phyloP scores from a whole-genome alignment of 2,113 vertebrate genomes.

The Terrapene triunguis region DNA sequence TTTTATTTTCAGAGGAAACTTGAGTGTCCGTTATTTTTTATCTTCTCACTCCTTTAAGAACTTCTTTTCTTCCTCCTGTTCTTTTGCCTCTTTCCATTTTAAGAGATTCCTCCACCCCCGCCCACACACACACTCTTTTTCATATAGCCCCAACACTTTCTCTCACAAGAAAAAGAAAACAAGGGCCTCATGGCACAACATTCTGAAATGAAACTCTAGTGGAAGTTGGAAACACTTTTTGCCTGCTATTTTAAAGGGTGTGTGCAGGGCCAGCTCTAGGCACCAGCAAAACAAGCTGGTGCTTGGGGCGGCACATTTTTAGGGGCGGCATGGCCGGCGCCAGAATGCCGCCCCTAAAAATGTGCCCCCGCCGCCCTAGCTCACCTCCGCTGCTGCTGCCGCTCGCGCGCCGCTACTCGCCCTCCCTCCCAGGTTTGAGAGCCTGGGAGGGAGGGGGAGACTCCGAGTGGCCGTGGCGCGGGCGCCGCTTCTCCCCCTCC shows the following conservation, averaged over 20 bases:
- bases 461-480: too few relatives aligned
- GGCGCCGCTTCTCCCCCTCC: too few relatives aligned
- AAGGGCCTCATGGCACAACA: background rate
- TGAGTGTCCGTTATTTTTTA: constrained; percentile 8
- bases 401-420: too few relatives aligned
- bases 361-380: too few relatives aligned
- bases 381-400: too few relatives aligned
- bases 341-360: too few relatives aligned
- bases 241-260: background rate
- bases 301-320: too few relatives aligned
- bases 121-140: background rate
- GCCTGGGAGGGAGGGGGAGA: too few relatives aligned
- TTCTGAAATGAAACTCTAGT: background rate
- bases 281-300: too few relatives aligned
- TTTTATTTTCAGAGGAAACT: background rate
- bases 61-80: background rate
- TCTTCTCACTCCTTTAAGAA: background rate
- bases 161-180: background rate
- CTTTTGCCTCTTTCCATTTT: background rate
- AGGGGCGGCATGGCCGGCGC: too few relatives aligned
- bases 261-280: too few relatives aligned
- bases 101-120: background rate
- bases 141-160: background rate
- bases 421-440: too few relatives aligned
- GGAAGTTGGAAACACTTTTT: background rate